Evolutionary conservation across 2,113 vertebrate species (phyloP), one percentile per base, ranked within the genome.

Genomic region (Phylloscopus trochiloides): DNA sequence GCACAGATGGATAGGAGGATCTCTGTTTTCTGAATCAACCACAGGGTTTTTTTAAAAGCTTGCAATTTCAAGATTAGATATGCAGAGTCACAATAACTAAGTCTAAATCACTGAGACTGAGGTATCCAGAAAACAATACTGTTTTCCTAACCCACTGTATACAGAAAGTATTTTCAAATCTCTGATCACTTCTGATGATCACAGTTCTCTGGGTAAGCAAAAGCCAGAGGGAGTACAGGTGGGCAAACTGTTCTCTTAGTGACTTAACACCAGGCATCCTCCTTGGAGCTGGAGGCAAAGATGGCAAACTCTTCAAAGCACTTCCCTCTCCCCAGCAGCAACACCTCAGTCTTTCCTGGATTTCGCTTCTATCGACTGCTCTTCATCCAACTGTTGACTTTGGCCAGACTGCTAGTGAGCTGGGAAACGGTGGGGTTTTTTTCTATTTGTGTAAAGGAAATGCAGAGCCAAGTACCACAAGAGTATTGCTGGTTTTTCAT

Each of bases 291-390:
- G 26, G 54, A 86, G 82, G 74, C 59, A 94, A 86, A 86, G 48
- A 88, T 88, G 76, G 92, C 61, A 86, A 93, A 86, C 26, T 81
- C 79, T 93, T 96, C 88, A 95, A 94, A 96, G 90, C 40, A 77
- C 55, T 96, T 90, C 75, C 76, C 55, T 88, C 79, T 94, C 72
- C 68, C 31, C 85, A 90, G 65, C 59, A 93, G 92, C 85, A 88
- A 86, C 92, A 96, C 94, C 92, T 96, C 90, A 90, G 55, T 88
- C 86, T 94, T 96, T 97, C 85, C 93, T 93, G 87, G 93, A 96
- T 92, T 95, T 90, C 86, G 67, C 59, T 94, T 96, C 90, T 90
- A 86, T 90, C 28, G 0, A 36, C 59, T 1, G 1, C 90, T 92
- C 78, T 80, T 90, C 68, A 80, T 93, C 40, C 75, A 88, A 0